A percentile compares a stretch with the other conserved stretches of the same genome.
Evolutionary conservation across 1,140 invertebrate genomes (phyloP).

Genomic region (Zaprionus taronus): DNA sequence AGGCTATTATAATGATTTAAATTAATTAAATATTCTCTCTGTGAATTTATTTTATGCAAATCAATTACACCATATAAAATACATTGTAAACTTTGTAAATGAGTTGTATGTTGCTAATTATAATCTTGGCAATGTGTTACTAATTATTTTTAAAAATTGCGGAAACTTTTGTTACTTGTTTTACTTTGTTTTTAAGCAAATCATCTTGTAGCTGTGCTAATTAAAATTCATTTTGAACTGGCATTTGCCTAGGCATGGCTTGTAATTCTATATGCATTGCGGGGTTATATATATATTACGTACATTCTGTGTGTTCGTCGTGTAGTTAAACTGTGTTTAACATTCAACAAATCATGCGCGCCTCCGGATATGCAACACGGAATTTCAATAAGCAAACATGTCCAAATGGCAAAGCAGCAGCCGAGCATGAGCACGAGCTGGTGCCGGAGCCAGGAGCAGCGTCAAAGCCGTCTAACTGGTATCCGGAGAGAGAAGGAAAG

Average conservation of each 20-base stretch:
- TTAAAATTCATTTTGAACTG: slow-evolving; percentile 61
- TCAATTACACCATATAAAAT: too few species aligned
- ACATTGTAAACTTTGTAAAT: too few species aligned
- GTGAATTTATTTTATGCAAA: too few species aligned
- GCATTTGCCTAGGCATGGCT: slow-evolving; percentile 26
- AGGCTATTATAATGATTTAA: too few species aligned
- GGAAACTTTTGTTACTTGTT: neutral
- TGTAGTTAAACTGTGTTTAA: slow-evolving; percentile 54
- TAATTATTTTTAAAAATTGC: too few species aligned
- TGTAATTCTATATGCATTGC: slow-evolving; percentile 78
- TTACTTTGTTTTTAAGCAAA: neutral
- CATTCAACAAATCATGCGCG: slow-evolving; percentile 78
- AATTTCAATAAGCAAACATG: slow-evolving; percentile 81
- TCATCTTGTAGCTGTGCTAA: slow-evolving; percentile 22
- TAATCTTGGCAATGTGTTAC: too few species aligned
- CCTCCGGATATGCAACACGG: slow-evolving; percentile 79
- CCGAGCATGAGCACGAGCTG: neutral
- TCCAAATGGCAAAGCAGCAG: slow-evolving; percentile 23
- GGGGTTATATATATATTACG: slow-evolving; percentile 61
- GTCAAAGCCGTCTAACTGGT: slow-evolving; percentile 24
- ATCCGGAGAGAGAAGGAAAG: neutral
- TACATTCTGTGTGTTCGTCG: slow-evolving; percentile 33
- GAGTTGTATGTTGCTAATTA: too few species aligned
- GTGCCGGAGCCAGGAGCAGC: slow-evolving; percentile 1
- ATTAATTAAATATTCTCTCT: too few species aligned